Evolutionary conservation across 2,888 invertebrate genomes (phyloP).

Genomic region (Chloromyia formosa): DNA sequence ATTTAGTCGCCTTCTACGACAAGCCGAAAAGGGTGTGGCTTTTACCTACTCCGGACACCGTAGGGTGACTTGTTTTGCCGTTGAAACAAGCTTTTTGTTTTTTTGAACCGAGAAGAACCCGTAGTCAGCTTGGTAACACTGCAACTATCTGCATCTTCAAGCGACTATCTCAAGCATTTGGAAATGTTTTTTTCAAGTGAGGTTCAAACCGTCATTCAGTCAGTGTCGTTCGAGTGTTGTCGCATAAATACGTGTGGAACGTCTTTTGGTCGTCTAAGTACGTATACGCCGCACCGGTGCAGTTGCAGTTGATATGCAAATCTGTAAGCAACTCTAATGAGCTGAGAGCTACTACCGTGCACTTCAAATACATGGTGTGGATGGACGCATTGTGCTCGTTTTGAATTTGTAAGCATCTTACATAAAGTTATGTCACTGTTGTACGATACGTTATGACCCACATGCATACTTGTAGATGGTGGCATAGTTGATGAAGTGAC

Average conservation of each 20-base stretch:
- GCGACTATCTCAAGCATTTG: no score
- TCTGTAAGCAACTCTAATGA: conserved; percentile 20
- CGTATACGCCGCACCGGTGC: background rate
- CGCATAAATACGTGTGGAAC: conserved; percentile 14
- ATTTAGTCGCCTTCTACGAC: no score
- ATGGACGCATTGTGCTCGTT: conserved; percentile 23
- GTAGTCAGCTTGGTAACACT: no score
- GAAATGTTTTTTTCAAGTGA: no score
- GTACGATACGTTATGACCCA: conserved; percentile 21
- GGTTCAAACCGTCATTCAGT: no score
- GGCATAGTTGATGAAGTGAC: conserved; percentile 13
- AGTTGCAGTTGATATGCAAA: conserved; percentile 33
- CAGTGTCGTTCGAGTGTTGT: background rate
- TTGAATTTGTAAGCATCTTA: conserved; percentile 30
- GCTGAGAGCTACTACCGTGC: background rate
- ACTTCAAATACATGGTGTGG: background rate
- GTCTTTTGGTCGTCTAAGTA: conserved; percentile 13
- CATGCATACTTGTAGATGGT: conserved; percentile 12
- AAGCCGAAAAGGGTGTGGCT: no score
- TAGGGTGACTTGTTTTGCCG: no score
- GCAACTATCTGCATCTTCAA: no score
- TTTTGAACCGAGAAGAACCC: no score
- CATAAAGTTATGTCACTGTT: conserved; percentile 29
- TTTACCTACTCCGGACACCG: no score
- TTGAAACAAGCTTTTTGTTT: no score